Evolutionary conservation across 2,113 vertebrate species (phyloP).

Genomic region (Spilogale gracilis): DNA sequence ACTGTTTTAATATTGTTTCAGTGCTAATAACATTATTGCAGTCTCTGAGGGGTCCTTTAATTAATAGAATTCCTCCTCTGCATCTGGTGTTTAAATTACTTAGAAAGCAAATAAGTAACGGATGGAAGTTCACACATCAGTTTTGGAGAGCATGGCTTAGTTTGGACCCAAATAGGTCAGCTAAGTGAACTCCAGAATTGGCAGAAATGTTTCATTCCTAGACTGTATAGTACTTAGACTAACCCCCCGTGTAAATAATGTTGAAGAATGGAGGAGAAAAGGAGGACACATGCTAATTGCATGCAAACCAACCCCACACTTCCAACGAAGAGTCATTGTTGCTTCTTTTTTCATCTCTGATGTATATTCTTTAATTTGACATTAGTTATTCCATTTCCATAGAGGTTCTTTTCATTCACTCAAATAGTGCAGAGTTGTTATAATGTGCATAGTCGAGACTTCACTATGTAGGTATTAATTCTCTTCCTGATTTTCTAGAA

Average conservation of each 20-base stretch:
- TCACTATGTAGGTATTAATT: not conserved
- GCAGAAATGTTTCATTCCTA: not conserved
- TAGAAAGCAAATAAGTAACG: not conserved
- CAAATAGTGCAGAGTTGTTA: not conserved
- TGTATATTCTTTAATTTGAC: not conserved
- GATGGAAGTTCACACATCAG: not conserved
- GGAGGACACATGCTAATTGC: accelerated
- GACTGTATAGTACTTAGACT: not conserved
- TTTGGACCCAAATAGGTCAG: not conserved
- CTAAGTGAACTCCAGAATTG: not conserved
- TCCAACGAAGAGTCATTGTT: not conserved
- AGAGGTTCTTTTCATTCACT: not conserved
- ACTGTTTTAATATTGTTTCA: conserved; percentile 18
- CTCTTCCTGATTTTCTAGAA: not conserved
- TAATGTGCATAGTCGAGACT: not conserved
- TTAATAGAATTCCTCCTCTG: not conserved
- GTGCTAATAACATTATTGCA: not conserved
- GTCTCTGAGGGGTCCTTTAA: not conserved
- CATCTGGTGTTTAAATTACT: not conserved
- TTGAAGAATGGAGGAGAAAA: not conserved
- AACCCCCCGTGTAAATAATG: not conserved
- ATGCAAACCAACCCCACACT: not conserved
- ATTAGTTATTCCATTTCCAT: not conserved
- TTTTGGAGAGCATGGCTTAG: not conserved
- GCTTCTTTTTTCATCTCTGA: not conserved